phyloP scores from a whole-genome alignment of 2,113 vertebrate genomes.

The Poeciliopsis retropinna region DNA sequence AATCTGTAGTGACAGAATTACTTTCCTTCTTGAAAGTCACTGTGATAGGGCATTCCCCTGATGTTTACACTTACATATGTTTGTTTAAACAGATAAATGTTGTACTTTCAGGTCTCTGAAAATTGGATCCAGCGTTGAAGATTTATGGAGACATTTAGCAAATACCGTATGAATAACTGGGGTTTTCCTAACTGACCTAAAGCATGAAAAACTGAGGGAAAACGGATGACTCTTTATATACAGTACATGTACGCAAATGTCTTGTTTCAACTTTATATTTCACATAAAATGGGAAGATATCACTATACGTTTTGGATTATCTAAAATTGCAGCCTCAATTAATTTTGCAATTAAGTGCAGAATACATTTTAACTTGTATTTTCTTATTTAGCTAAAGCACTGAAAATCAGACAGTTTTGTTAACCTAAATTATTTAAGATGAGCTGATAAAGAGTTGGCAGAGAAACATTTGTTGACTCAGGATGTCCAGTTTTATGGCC shows the following conservation, averaged over 20 bases:
- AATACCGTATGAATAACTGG: neutral
- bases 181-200: neutral
- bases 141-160: neutral
- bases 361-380: neutral
- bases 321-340: neutral
- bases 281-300: neutral
- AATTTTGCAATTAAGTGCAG: neutral
- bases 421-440: neutral
- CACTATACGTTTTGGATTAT: neutral
- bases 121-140: neutral
- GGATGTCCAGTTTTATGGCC: slow-evolving; percentile 28
- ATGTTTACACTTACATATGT: no score
- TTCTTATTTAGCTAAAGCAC: neutral
- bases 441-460: slow-evolving; percentile 8
- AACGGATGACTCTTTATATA: neutral
- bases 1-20: no score
- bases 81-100: neutral
- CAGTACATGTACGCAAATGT: neutral
- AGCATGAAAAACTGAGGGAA: neutral
- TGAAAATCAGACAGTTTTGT: neutral
- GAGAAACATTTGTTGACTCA: slow-evolving; percentile 27
- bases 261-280: neutral
- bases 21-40: no score
- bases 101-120: neutral
- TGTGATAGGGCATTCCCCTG: no score